Base-by-base conservation (phyloP, 2,797 vertebrate species). In the Enteromius afrohamiltoni region DNA sequence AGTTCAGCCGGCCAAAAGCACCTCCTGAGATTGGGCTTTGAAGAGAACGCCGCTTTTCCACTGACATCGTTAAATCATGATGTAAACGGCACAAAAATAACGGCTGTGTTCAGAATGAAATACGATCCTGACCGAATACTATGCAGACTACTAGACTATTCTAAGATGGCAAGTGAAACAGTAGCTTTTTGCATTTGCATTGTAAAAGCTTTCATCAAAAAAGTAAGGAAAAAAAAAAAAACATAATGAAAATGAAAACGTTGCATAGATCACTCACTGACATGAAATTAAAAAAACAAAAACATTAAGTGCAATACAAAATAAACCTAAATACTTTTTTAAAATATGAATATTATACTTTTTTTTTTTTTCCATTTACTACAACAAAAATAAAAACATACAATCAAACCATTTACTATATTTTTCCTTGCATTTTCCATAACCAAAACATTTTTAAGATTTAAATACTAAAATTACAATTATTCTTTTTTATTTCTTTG, bases 1-100 rank as follows among this genome's bases (percentile, higher is more conserved):
- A 76, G 91, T 90, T 93, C 91, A 92, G 84, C 67, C 86, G 90
- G 91, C 92, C 92, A 92, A 83, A 90, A 75, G 86, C 87, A 90
- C 91, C 91, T 91, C 92, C 91, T 89, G 89, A 93, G 92, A 74
- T 88, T 83, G 83, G 80, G 75, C 84, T 86, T 23, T n/a, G 64
- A 86, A 70, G 82, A 83, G 84, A 90, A 83, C 85, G 4, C 53
- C 3, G 2, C 6, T 51, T 81, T 81, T 75, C 40, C 73, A 51
- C 37, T 37, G 60, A 60, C 8, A 45, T 6, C 19, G n/a, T 70
- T 79, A 34, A 74, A 84, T 67, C 67, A 65, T 40, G 47, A 34
- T 13, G 0, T 21, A 58, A 21, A 42, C 42, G 6, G 14, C 58
- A 37, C 19, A 75, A 40, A 13, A 85, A 80, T 42, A 60, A 62